These are phyloP conservation scores for Artemia franciscana DNA, from an alignment of 1,140 invertebrate species.

Conservation along the genomic window DNA sequence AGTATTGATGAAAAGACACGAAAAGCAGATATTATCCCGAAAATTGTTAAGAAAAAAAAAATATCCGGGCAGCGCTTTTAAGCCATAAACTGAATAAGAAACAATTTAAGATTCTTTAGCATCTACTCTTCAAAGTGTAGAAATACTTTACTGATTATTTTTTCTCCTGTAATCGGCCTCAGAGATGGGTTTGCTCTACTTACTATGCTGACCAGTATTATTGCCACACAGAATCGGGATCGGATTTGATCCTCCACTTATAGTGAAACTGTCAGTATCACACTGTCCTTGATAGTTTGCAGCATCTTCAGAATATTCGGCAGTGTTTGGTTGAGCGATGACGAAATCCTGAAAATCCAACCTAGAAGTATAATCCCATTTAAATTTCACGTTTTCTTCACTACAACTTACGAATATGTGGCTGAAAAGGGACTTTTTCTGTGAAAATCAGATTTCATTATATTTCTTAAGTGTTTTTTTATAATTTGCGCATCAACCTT, in stretches of 20 bases:
- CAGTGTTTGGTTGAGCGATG: slow-evolving; percentile 14
- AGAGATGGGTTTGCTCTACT: neutral
- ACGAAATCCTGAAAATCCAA: slow-evolving; percentile 16
- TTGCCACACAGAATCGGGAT: slow-evolving; percentile 16
- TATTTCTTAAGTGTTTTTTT: no score
- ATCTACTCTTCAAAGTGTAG: neutral
- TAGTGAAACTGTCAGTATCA: slow-evolving; percentile 14
- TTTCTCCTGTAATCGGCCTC: neutral
- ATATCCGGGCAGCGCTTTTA: neutral
- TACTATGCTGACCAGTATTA: slow-evolving; percentile 16
- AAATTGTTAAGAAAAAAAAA: neutral
- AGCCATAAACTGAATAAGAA: neutral
- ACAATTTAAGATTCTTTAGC: neutral
- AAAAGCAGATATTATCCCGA: neutral
- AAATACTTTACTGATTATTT: neutral
- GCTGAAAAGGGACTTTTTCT: no score
- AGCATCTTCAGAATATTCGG: slow-evolving; percentile 9
- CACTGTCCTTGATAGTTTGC: slow-evolving; percentile 21
- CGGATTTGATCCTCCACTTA: slow-evolving; percentile 13
- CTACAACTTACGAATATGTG: no score
- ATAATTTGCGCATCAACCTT: no score
- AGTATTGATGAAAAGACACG: neutral
- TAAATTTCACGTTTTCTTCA: no score
- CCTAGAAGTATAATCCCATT: slow-evolving; percentile 7
- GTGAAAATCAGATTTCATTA: no score